Base-by-base conservation (phyloP, 2,888 invertebrate species). In the Danaus chrysippus region DNA sequence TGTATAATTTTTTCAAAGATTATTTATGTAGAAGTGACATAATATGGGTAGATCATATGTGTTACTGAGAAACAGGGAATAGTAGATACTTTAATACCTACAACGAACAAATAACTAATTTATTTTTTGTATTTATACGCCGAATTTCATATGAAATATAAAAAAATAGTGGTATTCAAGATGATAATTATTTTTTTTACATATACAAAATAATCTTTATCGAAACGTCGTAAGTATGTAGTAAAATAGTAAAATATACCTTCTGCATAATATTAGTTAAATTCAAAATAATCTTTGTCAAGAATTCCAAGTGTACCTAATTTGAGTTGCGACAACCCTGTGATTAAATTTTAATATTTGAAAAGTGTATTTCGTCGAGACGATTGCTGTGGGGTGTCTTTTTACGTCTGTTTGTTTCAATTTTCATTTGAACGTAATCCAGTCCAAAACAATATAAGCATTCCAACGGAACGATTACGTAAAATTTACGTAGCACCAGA, bases 341-440 rank as follows among this genome's bases (percentile, higher is more conserved):
- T 91, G 91, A 91, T 91, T 91, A 91, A 91, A 91, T 91, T 91
- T 91, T 91, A 91, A 91, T 91, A 91, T 91, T 91, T 91, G 91
- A 91, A 87, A 84, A 88, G 86, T 82, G 82, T 76, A 71, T 76
- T 76, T 75, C 62, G 55, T 79, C 75, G 77, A 75, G 76, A 75
- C 79, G 78, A 81, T 77, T 80, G 82, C 82, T 70, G 76, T 79
- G 78, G 85, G 85, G 86, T 76, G 79, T 73, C 75, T 83, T 83
- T 78, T 73, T 77, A 79, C 79, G 77, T 84, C 81, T 82, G 77
- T 81, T 80, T 77, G 76, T 79, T 80, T 70, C 68, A 66, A 70
- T 71, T 73, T 57, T 46, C 17, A 56, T 49, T 62, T 43, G 58
- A 10, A 42, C 42, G 54, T 52, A 63, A 63, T 54, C 17, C 17